These are phyloP conservation scores for Salvator merianae DNA, from an alignment of 2,113 vertebrate species.

Conservation along the genomic window DNA sequence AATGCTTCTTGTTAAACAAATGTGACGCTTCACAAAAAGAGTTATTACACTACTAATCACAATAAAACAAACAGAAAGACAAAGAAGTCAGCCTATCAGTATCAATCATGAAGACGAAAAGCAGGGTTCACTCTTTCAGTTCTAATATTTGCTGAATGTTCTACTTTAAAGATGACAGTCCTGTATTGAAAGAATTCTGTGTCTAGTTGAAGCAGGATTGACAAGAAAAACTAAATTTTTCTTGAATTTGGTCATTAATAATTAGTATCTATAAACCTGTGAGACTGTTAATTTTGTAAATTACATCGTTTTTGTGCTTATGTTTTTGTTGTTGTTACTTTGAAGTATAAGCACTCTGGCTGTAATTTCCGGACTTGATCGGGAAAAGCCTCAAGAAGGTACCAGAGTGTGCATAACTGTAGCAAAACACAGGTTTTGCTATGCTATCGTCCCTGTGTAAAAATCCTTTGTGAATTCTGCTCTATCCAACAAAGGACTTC, in stretches of 20 bases:
- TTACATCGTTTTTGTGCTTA: neutral
- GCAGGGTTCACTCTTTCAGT: neutral
- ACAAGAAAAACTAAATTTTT: neutral
- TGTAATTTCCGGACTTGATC: neutral
- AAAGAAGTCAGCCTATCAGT: neutral
- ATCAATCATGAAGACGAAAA: neutral
- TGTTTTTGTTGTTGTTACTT: neutral
- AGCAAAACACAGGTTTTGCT: constrained; percentile 32
- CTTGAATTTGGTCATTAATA: neutral
- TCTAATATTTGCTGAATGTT: neutral
- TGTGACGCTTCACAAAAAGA: neutral
- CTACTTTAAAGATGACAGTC: neutral
- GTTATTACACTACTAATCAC: neutral
- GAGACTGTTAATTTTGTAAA: no score
- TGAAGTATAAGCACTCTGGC: no score
- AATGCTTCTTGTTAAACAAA: constrained; percentile 54
- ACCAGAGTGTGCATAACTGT: constrained; percentile 26
- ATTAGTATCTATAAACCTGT: neutral
- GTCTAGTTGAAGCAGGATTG: neutral
- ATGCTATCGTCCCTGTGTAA: neutral
- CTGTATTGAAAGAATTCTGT: neutral
- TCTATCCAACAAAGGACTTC: constrained; percentile 18
- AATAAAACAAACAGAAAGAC: neutral
- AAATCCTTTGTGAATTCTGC: constrained; percentile 37
- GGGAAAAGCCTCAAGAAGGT: neutral